Conservation (phyloP, 2,888 invertebrate genomes). For the Furcula furcula region DNA sequence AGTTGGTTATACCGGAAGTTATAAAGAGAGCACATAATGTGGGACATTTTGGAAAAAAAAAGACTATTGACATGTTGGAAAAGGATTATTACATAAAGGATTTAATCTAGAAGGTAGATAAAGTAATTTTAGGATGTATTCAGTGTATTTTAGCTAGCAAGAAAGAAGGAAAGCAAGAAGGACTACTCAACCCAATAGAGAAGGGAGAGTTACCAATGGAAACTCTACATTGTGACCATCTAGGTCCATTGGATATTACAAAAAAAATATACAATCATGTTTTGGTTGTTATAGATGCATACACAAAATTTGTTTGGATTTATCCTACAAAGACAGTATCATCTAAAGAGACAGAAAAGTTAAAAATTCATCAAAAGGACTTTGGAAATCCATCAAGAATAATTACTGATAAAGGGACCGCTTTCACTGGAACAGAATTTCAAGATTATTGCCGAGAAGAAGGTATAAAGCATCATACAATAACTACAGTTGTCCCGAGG, state of each 20-base stretch:
- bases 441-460: constrained; percentile 1
- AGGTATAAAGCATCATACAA: background rate
- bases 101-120: background rate
- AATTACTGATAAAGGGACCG: constrained; percentile 2
- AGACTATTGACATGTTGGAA: background rate
- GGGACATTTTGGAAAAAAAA: no score
- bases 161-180: constrained; percentile 1
- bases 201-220: background rate
- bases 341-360: background rate
- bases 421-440: background rate
- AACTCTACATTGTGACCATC: background rate
- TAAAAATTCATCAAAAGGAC: background rate
- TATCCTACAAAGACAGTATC: background rate
- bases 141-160: background rate
- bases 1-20: no score
- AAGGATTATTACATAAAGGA: background rate
- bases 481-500: background rate
- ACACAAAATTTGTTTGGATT: no score
- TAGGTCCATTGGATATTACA: background rate
- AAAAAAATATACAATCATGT: background rate
- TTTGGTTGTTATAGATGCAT: background rate
- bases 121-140: background rate
- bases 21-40: no score
- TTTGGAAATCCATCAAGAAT: background rate
- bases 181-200: background rate